Evolutionary conservation across 2,797 vertebrate species (phyloP), one percentile per base, ranked within the genome.

Genomic region (Pipistrellus pipistrellus): DNA sequence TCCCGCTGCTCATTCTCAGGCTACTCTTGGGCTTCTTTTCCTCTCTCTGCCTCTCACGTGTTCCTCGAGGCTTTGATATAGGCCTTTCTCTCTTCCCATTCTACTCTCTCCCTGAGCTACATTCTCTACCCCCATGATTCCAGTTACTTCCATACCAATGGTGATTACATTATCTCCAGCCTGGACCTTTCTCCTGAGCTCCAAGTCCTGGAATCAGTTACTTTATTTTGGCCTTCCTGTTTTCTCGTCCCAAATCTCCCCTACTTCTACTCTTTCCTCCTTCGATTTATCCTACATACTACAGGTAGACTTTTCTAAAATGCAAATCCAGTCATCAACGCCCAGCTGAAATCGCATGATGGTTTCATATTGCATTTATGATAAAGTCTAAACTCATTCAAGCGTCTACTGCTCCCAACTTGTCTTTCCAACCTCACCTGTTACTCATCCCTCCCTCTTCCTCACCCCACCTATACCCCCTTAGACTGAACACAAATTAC

Each of bases 221-320:
- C 38, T 77, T 95, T 68, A 84, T 81, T 90, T 53, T 81, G 59
- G 27, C 20, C 15, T 86, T 94, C 46, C 62, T 69, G 6, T 59
- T 85, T 76, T 76, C 64, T 93, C 32, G 27, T 90, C 59, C 81
- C 68, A 93, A 90, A 92, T 77, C 2, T 41, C 62, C 59, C 30
- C 62, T 75, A 73, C 55, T 13, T 81, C 38, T 85, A 41, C 30
- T 6, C 27, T 71, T 88, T 75, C 57, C 13, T 91, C 25, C 59
- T 95, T 78, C 53, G 55, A 51, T 46, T 76, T 64, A 46, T 82
- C 51, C 48, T 88, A 76, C 44, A 51, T 27, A 48, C 14, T 69
- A 35, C 48, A 87, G 35, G 77, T 11, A 91, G 51, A 69, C 30
- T 80, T 88, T 91, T 86, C 68, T 85, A 85, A 85, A 90, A 78